Base-by-base conservation (phyloP, 2,888 invertebrate species). In the Pimpla rufipes region DNA sequence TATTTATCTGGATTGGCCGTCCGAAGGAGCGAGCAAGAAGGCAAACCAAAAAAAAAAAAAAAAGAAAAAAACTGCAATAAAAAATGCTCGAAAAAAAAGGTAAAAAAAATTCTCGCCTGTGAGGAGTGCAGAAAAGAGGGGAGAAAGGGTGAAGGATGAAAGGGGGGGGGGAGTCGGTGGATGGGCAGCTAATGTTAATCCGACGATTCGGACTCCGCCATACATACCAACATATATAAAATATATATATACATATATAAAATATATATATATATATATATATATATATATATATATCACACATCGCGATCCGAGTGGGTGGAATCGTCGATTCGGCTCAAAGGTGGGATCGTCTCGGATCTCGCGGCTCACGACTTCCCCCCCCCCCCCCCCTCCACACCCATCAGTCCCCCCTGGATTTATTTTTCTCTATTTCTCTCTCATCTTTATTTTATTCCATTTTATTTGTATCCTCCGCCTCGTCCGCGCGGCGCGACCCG, bases 271-370 rank as follows among this genome's bases (percentile, higher is more conserved):
- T 70, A 86, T 87, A 86, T 86, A 86, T 70, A 85, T 87, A 84
- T 86, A 84, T n/a, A 7, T 11, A 10, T 18, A 40, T 18, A 23
- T 62, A 23, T 75, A 66, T 57, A 40, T 86, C 80, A 81, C 83
- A 74, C 57, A 71, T 79, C 50, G 71, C 37, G 71, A 45, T 83
- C 79, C 88, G 89, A 84, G 92, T 92, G 92, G 92, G 91, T 92
- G 92, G 92, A 92, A 90, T 91, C 91, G 89, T 88, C 88, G 89
- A 89, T 88, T 87, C 87, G 84, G 83, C 85, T 85, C 85, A 88
- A 84, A 90, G 90, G 90, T 91, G 90, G 90, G 89, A 90, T 91
- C 90, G 88, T 86, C 83, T 87, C 87, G 88, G 79, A 86, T 84
- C 77, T 80, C 80, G 47, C 52, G 62, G 67, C 74, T 80, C 82